Percentiles rank a stretch among this genome's conserved stretches.
Evolutionary conservation across 2,797 vertebrate species (phyloP).

Genomic region (Sebastes wilsoni): DNA sequence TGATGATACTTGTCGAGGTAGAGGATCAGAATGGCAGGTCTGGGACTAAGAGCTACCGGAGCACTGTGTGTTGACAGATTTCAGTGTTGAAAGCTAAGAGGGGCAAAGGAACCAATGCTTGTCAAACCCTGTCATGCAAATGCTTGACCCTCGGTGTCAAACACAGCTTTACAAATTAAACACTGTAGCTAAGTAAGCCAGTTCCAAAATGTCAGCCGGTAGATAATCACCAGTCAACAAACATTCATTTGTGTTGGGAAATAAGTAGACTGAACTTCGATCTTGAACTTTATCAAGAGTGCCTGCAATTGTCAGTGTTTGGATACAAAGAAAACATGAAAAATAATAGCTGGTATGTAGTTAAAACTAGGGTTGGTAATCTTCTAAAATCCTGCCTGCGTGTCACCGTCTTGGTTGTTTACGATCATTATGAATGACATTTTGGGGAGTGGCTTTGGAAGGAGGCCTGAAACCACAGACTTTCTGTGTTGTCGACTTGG

Average conservation of each 20-base stretch:
- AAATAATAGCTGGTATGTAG: not conserved
- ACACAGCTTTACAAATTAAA: conserved; percentile 34
- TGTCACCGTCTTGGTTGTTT: no score
- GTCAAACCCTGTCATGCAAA: conserved; percentile 36
- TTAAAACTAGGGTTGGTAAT: not conserved
- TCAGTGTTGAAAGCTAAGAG: conserved; percentile 31
- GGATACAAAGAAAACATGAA: not conserved
- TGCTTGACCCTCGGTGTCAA: conserved; percentile 26
- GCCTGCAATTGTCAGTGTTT: not conserved
- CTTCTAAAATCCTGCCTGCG: no score
- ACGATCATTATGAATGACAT: no score
- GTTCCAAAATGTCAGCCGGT: conserved; percentile 28
- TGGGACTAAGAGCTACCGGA: conserved; percentile 17
- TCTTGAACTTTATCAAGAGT: not conserved
- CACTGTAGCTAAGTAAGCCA: not conserved
- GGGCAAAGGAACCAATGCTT: conserved; percentile 23
- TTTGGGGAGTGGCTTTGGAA: no score
- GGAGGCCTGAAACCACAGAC: no score
- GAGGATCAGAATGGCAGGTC: conserved; percentile 26
- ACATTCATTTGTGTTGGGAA: not conserved
- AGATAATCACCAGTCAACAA: conserved; percentile 13
- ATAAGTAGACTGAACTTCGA: not conserved
- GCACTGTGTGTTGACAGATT: conserved; percentile 31
- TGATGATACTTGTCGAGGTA: conserved; percentile 20
- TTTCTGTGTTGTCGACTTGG: no score